These are phyloP conservation scores for Eupithecia subumbrata DNA, from an alignment of 2,888 invertebrate genomes.

Conservation along the genomic window DNA sequence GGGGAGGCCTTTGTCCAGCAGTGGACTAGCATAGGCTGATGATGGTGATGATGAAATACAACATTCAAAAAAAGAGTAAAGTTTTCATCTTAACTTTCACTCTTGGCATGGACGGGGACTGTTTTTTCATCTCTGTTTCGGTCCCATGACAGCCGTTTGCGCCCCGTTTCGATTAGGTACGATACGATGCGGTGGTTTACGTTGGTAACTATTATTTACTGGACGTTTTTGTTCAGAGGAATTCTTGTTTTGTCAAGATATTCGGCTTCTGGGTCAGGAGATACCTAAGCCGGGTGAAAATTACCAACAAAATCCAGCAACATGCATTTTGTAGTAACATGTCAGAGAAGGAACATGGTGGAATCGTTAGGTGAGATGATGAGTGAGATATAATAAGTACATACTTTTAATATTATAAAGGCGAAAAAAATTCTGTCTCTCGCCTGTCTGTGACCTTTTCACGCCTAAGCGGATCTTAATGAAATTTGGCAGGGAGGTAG, in stretches of 20 bases:
- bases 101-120: not conserved
- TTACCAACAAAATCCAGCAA: not conserved
- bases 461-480: too few relatives aligned
- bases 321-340: not conserved
- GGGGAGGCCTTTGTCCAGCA: too few relatives aligned
- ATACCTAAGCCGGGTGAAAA: not conserved
- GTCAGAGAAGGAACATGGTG: not conserved
- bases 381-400: too few relatives aligned
- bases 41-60: too few relatives aligned
- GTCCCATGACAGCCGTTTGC: constrained; percentile 7
- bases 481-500: too few relatives aligned
- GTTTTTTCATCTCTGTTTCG: not conserved
- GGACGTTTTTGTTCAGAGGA: not conserved
- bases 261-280: not conserved
- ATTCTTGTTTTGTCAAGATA: not conserved
- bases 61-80: too few relatives aligned
- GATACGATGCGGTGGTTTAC: constrained; percentile 3
- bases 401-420: too few relatives aligned
- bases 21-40: too few relatives aligned
- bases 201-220: constrained; percentile 12
- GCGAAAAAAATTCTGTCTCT: too few relatives aligned
- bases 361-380: not conserved
- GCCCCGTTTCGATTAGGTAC: constrained; percentile 14
- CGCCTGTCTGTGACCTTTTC: too few relatives aligned
- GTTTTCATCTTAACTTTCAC: not conserved